Evolutionary conservation across 2,888 invertebrate genomes (phyloP).

Genomic region (Heliconius sara): DNA sequence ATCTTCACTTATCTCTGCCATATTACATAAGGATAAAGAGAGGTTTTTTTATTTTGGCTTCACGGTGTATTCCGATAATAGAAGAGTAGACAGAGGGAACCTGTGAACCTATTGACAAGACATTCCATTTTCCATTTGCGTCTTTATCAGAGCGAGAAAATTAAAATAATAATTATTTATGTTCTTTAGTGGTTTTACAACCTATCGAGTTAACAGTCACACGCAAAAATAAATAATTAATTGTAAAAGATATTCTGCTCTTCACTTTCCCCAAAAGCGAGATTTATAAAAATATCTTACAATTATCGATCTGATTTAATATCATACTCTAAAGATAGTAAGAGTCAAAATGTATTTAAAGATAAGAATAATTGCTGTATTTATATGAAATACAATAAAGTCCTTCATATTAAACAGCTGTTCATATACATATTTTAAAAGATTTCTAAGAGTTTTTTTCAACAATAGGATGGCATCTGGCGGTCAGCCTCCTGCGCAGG

Average conservation of each 20-base stretch:
- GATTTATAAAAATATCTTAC: neutral
- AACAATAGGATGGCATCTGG: constrained; percentile 76
- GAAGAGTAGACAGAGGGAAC: too few species aligned
- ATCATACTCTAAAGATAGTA: neutral
- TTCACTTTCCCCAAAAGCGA: neutral
- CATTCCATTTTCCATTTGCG: too few species aligned
- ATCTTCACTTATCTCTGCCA: neutral
- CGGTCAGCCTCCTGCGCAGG: constrained; percentile 64
- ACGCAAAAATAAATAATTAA: too few species aligned
- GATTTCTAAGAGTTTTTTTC: constrained; percentile 32
- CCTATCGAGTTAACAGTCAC: too few species aligned
- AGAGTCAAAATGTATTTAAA: neutral
- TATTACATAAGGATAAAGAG: too few species aligned
- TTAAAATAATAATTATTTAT: too few species aligned
- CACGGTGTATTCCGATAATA: too few species aligned
- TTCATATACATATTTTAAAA: neutral
- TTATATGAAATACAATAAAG: neutral
- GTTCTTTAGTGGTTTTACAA: too few species aligned
- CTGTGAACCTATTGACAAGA: too few species aligned
- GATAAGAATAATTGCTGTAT: neutral
- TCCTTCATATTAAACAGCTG: neutral
- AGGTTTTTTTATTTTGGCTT: too few species aligned
- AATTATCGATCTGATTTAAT: neutral
- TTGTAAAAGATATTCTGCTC: too few species aligned
- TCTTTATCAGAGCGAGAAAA: too few species aligned